Conservation (phyloP, 2,113 vertebrate species). For the Eulemur rufifrons region DNA sequence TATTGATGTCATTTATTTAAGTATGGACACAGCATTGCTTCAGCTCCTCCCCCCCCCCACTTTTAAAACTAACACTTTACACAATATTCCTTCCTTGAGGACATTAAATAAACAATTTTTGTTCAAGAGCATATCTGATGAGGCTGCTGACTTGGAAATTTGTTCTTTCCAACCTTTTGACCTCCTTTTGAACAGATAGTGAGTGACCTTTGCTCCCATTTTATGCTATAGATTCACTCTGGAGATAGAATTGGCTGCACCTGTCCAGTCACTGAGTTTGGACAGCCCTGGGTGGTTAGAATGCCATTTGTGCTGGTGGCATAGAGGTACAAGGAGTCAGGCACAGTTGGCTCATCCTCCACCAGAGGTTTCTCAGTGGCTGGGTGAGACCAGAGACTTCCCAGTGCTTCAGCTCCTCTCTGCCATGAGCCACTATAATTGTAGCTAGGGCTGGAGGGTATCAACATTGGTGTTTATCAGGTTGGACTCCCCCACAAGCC, state of each 20-base stretch:
- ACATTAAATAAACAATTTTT: constrained; percentile 38
- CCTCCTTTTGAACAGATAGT: constrained; percentile 15
- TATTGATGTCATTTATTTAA: constrained; percentile 58
- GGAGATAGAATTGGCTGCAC: not conserved
- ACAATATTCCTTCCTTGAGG: constrained; percentile 22
- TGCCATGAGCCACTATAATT: not conserved
- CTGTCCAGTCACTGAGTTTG: not conserved
- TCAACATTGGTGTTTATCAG: not conserved
- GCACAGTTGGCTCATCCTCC: not conserved
- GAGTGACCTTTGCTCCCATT: constrained; percentile 20
- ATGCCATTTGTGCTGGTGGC: not conserved
- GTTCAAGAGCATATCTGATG: constrained; percentile 37
- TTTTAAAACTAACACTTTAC: constrained; percentile 16
- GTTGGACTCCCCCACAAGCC: constrained; percentile 35
- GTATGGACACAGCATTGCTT: constrained; percentile 31
- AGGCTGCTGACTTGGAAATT: not conserved
- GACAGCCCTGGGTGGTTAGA: not conserved
- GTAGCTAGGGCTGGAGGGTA: not conserved
- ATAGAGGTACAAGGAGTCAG: not conserved
- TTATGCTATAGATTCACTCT: not conserved
- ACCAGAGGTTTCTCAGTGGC: not conserved
- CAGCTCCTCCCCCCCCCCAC: not conserved
- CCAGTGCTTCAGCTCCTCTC: not conserved
- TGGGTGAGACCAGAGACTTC: not conserved
- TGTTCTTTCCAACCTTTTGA: constrained; percentile 20